A percentile compares a stretch with the other conserved stretches of the same genome.
Conservation (phyloP, 2,888 invertebrate genomes). For the Copidosoma aretas region DNA sequence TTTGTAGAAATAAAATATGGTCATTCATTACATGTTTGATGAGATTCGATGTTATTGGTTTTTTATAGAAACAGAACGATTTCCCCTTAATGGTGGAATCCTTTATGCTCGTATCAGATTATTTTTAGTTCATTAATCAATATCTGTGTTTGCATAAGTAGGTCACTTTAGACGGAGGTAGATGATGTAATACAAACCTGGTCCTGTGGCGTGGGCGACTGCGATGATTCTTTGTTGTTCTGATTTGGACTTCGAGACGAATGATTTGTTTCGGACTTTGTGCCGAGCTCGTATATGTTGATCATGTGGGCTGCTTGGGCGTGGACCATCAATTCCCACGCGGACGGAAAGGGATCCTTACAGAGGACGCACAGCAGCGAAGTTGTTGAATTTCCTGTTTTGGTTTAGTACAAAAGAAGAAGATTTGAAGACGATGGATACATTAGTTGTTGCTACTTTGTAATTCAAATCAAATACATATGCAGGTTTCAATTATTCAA, state of each 20-base stretch:
- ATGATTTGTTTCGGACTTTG: slow-evolving; percentile 54
- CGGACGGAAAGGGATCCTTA: slow-evolving; percentile 71
- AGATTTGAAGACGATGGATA: too few relatives aligned
- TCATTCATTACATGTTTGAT: slow-evolving; percentile 57
- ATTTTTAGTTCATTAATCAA: too few relatives aligned
- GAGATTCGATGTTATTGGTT: slow-evolving; percentile 53
- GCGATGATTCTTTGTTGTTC: slow-evolving; percentile 54
- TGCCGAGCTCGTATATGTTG: slow-evolving; percentile 71
- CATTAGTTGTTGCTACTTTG: too few relatives aligned
- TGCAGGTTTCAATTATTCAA: too few relatives aligned
- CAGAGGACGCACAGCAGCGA: slow-evolving; percentile 71
- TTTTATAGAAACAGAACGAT: slow-evolving; percentile 46
- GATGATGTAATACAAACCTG: slow-evolving; percentile 17
- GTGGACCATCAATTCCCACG: slow-evolving; percentile 75
- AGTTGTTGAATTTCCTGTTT: slow-evolving; percentile 58
- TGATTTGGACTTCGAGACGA: slow-evolving; percentile 54
- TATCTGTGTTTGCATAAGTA: too few relatives aligned
- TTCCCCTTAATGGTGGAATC: too few relatives aligned
- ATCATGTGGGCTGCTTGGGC: slow-evolving; percentile 74
- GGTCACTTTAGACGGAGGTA: too few relatives aligned
- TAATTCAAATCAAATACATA: too few relatives aligned
- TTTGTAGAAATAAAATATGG: too few relatives aligned
- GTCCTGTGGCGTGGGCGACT: slow-evolving; percentile 45
- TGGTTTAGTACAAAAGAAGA: background rate
- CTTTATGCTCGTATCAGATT: too few relatives aligned